Evolutionary conservation across 2,113 vertebrate species (phyloP).

Genomic region (Actenoides hombroni): DNA sequence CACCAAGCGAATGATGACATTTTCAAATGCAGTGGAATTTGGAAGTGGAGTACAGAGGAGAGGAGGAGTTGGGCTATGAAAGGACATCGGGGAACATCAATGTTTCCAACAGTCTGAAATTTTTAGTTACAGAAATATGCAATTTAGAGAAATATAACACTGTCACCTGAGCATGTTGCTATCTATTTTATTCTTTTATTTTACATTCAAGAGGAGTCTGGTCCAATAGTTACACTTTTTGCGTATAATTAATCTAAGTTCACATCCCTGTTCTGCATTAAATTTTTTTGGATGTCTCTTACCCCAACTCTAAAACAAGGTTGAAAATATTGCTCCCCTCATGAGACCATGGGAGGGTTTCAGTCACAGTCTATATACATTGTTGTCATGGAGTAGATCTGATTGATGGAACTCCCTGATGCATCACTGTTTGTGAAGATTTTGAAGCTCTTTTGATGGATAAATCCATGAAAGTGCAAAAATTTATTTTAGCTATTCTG

Average conservation of each 20-base stretch:
- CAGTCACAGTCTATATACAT: neutral
- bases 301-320: neutral
- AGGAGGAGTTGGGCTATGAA: neutral
- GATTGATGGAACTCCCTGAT: neutral
- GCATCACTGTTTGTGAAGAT: neutral
- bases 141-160: neutral
- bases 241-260: neutral
- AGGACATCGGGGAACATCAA: neutral
- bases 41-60: neutral
- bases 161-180: neutral
- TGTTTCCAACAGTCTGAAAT: neutral
- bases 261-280: neutral
- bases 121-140: neutral
- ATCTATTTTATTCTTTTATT: neutral
- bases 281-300: neutral
- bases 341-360: neutral
- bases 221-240: neutral
- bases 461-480: neutral
- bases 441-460: neutral
- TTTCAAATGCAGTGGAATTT: neutral
- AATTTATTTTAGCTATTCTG: neutral
- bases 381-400: neutral
- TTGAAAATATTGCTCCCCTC: neutral
- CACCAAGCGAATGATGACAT: slow-evolving; percentile 41
- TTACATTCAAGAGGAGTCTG: neutral